Evolutionary conservation across 2,113 vertebrate species (phyloP), one percentile per base, ranked within the genome.

Genomic region (Jacana jacana): DNA sequence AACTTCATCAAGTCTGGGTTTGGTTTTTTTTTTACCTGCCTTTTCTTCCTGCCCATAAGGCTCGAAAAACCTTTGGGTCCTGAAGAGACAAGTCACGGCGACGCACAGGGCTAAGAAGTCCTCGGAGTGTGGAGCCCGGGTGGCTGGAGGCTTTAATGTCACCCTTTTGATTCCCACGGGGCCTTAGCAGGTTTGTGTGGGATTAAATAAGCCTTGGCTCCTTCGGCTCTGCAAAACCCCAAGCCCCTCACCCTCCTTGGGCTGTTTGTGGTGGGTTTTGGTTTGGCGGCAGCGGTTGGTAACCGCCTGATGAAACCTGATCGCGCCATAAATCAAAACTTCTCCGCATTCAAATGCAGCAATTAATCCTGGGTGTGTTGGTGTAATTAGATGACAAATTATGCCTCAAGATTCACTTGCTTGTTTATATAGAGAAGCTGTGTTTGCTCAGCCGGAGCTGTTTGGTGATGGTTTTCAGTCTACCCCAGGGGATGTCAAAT

Each of bases 331-430:
- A 96, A 95, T 96, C 92, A 89, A 37, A 86, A 44, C 61, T 54
- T 33, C 89, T 92, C 40, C 9, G 10, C 91, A 63, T 89, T 86
- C 87, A 78, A 91, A 81, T 77, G 84, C 70, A 71, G 15, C 84
- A 89, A 93, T 93, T 94, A 97, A 95, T 88, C 73, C 81, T 23
- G 75, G 85, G 95, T 31, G 95, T 93, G 96, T 54, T 52, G 85
- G 61, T 42, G 93, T 71, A 96, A 95, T 96, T 95, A 96, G 88
- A 94, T 96, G 96, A 95, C 95, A 96, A 96, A 96, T 94, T 89
- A 69, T 19, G 92, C 96, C 90, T 93, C 61, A 48, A 88, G 92
- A 93, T 82, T 81, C 96, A 94, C 95, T 95, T 88, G 91, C 93
- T 72, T 91, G 89, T 87, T 94, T 65, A 66, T 64, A 69, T 73